Base-by-base conservation (phyloP, 2,888 invertebrate species). In the Pasiphila rectangulata region DNA sequence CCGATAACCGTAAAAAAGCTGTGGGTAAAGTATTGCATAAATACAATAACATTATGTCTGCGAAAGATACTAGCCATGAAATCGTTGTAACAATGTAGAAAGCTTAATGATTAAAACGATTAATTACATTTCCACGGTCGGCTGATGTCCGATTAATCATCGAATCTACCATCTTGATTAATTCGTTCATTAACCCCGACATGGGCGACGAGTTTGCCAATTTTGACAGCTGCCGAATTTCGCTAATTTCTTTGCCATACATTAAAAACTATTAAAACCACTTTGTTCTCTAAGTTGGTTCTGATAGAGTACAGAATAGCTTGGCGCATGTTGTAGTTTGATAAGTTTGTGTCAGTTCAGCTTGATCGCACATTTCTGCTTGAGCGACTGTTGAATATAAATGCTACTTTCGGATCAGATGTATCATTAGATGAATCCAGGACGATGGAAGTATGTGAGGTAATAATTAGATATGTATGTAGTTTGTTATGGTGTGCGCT, bases 71-170 rank as follows among this genome's bases (percentile, higher is more conserved):
- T 19, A 9, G 6, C 12, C 35, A 21, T 35, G 12, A 12, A 35
- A 13, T 20, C n/a, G 6, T 13, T 7, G 13, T 13, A 43, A 46
- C 49, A 49, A 36, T 39, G 35, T 48, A 54, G 56, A 56, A 56
- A 56, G 56, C 44, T 43, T 24, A 36, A 27, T 23, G 25, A 43
- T 46, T 13, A 57, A 54, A n/a, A 19, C 49, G 50, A 66, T 67
- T 59, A 54, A 68, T 67, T 57, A 58, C 40, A 46, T 34, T 21
- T 50, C 39, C 45, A 50, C 57, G 62, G 41, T 59, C 27, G 37
- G 56, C 50, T 61, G 59, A 54, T 44, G 41, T 49, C 41, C 47
- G 57, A 61, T 63, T 61, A 60, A 59, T 62, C 41, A 51, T 46
- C 47, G 46, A 41, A 45, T 23, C 35, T 48, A 37, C 59, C 56